Percentiles rank a stretch among this genome's conserved stretches.
Conservation (phyloP, 2,113 vertebrate genomes). For the Tragulus kanchil region DNA sequence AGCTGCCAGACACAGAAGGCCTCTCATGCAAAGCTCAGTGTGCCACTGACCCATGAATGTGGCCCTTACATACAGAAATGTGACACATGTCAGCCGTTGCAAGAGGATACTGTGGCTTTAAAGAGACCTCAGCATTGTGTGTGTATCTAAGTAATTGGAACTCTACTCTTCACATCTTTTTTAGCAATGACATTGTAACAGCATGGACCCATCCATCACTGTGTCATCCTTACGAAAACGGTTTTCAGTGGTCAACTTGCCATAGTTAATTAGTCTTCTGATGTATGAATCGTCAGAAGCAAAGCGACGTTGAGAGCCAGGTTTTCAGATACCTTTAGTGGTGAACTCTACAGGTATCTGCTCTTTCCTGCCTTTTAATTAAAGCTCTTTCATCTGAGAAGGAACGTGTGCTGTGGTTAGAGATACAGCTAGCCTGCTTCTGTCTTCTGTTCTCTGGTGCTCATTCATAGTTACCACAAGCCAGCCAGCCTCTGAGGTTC, state of each 20-base stretch:
- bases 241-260: slow-evolving; percentile 87
- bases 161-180: slow-evolving; percentile 76
- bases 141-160: slow-evolving; percentile 83
- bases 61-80: slow-evolving; percentile 55
- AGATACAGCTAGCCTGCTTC: slow-evolving; percentile 4
- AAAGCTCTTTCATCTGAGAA: slow-evolving; percentile 67
- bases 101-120: slow-evolving; percentile 71
- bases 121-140: slow-evolving; percentile 79
- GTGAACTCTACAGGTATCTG: slow-evolving; percentile 73
- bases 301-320: slow-evolving; percentile 84
- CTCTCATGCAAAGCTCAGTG: background rate
- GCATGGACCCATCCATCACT: slow-evolving; percentile 85
- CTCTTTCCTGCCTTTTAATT: slow-evolving; percentile 79
- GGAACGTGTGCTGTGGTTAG: slow-evolving; percentile 14
- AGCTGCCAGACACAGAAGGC: background rate
- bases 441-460: slow-evolving; percentile 58
- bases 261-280: slow-evolving; percentile 87
- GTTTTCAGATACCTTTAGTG: slow-evolving; percentile 76
- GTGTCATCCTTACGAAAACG: slow-evolving; percentile 80
- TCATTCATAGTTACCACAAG: background rate
- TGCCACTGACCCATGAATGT: slow-evolving; percentile 7
- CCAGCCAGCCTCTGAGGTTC: background rate
- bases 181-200: slow-evolving; percentile 76
- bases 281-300: slow-evolving; percentile 83
- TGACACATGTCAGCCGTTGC: slow-evolving; percentile 63